phyloP scores from a whole-genome alignment of 30 jellyfish, hydroid and myxozoan species.

The Aurelia aurita complex sp. Pacific region DNA sequence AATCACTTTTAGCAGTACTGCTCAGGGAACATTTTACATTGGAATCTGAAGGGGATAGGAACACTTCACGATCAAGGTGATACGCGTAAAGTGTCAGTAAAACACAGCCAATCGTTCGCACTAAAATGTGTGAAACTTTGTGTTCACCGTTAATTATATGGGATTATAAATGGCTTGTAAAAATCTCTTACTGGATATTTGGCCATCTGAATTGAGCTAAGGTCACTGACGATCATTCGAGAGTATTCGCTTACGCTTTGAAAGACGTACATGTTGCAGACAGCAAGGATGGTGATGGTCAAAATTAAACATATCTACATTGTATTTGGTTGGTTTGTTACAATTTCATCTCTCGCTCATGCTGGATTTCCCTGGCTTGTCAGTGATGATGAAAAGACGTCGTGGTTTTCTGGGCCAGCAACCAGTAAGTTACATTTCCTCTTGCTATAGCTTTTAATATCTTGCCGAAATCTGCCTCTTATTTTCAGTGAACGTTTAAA shows the following conservation, averaged over 20 bases:
- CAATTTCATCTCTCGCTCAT: conserved; percentile 9
- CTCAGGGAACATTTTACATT: too few species aligned
- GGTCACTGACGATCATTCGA: neutral
- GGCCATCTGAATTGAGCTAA: conserved; percentile 9
- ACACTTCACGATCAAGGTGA: too few species aligned
- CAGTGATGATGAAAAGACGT: conserved; percentile 56
- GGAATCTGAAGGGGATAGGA: too few species aligned
- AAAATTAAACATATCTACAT: neutral
- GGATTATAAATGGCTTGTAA: conserved; percentile 52
- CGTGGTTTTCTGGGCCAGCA: conserved; percentile 63
- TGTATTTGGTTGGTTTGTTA: neutral
- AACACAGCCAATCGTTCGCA: too few species aligned
- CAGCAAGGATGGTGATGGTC: conserved; percentile 7
- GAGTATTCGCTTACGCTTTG: too few species aligned
- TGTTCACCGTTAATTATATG: conserved; percentile 44
- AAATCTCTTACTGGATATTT: conserved; percentile 25
- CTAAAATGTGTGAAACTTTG: conserved; percentile 17
- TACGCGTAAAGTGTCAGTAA: too few species aligned
- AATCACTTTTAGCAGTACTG: too few species aligned
- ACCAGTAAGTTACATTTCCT: conserved; percentile 13
- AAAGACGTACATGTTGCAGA: neutral
- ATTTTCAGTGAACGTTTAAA: too few species aligned
- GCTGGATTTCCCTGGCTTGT: conserved; percentile 68
- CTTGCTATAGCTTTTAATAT: too few species aligned
- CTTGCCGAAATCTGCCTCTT: too few species aligned